These are phyloP conservation scores for Dioctria rufipes DNA, from an alignment of 2,888 invertebrate species.

Conservation along the genomic window DNA sequence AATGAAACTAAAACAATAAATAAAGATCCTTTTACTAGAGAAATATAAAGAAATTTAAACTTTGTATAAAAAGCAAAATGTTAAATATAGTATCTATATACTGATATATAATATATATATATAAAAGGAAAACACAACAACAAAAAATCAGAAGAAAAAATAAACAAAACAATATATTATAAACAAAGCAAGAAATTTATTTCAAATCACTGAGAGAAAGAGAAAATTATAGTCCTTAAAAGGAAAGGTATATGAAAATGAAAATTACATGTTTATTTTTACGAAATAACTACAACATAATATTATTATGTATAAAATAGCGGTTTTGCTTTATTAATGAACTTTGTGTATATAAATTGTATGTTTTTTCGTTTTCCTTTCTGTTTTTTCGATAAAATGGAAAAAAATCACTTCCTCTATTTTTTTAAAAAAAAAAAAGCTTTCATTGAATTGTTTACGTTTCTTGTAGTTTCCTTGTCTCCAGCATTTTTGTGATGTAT, in stretches of 20 bases:
- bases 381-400: slow-evolving; percentile 11
- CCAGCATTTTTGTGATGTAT: slow-evolving; percentile 50
- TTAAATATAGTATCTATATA: background rate
- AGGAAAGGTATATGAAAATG: slow-evolving; percentile 2
- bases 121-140: background rate
- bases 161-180: slow-evolving; percentile 33
- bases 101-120: slow-evolving; percentile 14
- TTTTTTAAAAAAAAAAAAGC: slow-evolving; percentile 36
- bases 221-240: slow-evolving; percentile 38
- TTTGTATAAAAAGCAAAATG: slow-evolving; percentile 36
- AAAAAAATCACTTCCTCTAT: slow-evolving; percentile 46
- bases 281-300: slow-evolving; percentile 5
- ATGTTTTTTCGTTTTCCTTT: background rate
- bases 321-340: slow-evolving; percentile 39
- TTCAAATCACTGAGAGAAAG: slow-evolving; percentile 25
- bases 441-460: slow-evolving; percentile 20
- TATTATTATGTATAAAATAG: background rate
- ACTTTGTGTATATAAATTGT: slow-evolving; percentile 17
- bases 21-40: slow-evolving; percentile 49
- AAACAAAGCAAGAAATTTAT: slow-evolving; percentile 11
- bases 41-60: slow-evolving; percentile 30
- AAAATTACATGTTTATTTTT: slow-evolving; percentile 34
- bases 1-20: slow-evolving; percentile 44
- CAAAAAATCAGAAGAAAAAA: slow-evolving; percentile 11
- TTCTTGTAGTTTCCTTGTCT: slow-evolving; percentile 41